A percentile compares a stretch with the other conserved stretches of the same genome.
These are phyloP conservation scores for Hylaeus volcanicus DNA, from an alignment of 1,140 invertebrate species.

Conservation along the genomic window DNA sequence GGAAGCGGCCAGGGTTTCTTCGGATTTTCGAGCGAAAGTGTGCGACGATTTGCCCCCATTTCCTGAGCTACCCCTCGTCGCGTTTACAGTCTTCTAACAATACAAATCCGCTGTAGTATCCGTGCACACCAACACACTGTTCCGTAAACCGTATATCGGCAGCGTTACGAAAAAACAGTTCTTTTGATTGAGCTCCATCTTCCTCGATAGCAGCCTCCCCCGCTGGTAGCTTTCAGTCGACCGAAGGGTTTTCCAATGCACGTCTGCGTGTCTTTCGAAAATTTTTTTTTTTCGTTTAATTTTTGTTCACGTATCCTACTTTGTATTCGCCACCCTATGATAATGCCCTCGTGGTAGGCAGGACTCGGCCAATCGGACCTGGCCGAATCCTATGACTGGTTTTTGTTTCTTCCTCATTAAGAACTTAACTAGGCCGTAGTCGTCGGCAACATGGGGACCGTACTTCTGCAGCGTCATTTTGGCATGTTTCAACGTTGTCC, in stretches of 20 bases:
- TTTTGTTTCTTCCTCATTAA: constrained; percentile 54
- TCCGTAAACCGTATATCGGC: constrained; percentile 19
- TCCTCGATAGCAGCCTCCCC: constrained; percentile 52
- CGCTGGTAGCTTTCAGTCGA: constrained; percentile 44
- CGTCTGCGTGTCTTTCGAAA: constrained; percentile 26
- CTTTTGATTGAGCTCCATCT: constrained; percentile 77
- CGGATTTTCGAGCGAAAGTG: constrained; percentile 70
- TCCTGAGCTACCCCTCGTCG: constrained; percentile 43
- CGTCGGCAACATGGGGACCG: constrained; percentile 22
- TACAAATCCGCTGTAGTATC: constrained; percentile 50
- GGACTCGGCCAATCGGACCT: constrained; percentile 68
- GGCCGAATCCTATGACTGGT: constrained; percentile 79
- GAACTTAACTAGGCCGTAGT: constrained; percentile 72
- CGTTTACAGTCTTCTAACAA: constrained; percentile 57
- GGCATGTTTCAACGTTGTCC: constrained; percentile 45
- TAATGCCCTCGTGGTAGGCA: constrained; percentile 80
- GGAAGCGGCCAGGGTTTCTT: constrained; percentile 64
- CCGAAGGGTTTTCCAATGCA: constrained; percentile 41
- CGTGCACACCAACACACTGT: constrained; percentile 55
- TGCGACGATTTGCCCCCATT: constrained; percentile 44
- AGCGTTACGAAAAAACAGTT: constrained; percentile 51
- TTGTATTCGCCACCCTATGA: constrained; percentile 61
- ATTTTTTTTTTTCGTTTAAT: not conserved
- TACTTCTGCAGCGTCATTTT: constrained; percentile 56
- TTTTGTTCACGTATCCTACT: constrained; percentile 41